Conservation (phyloP, 2,888 invertebrate species). For the Cosmopolites sordidus region DNA sequence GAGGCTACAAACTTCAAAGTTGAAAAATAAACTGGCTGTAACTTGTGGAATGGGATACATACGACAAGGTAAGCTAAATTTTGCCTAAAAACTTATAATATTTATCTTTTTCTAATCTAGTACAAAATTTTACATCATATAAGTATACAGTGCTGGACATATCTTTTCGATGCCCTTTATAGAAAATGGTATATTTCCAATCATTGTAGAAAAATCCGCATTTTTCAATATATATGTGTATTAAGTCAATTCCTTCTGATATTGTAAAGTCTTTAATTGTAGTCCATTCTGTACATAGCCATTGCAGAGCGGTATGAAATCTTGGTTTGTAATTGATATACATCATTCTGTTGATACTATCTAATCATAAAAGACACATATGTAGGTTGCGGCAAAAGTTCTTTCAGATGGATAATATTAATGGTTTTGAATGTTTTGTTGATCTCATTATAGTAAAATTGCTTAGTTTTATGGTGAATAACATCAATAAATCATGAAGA, state of each 20-base stretch:
- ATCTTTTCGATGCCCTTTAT: constrained; percentile 6
- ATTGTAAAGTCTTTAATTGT: constrained; percentile 5
- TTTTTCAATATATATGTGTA: constrained; percentile 9
- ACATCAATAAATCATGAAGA: no score
- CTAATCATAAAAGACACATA: no score
- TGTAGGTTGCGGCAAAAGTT: no score
- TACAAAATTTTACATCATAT: no score
- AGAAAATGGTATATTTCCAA: constrained; percentile 13
- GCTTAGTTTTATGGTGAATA: no score
- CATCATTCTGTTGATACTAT: no score
- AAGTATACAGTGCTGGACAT: not conserved
- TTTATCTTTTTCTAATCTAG: no score
- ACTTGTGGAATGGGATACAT: constrained; percentile 49
- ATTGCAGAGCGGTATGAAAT: no score
- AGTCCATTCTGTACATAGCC: constrained; percentile 1
- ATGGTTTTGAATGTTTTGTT: no score
- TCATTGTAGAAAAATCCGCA: constrained; percentile 2
- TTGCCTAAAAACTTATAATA: constrained; percentile 6
- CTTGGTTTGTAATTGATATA: no score
- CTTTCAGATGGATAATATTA: no score
- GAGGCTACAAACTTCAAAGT: constrained; percentile 41
- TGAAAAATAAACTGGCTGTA: constrained; percentile 47
- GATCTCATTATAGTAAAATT: no score
- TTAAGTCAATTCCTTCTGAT: constrained; percentile 6
- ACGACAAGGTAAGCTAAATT: constrained; percentile 39